Evolutionary conservation across 2,888 invertebrate species (phyloP).

Genomic region (Chromoteleia sp.): DNA sequence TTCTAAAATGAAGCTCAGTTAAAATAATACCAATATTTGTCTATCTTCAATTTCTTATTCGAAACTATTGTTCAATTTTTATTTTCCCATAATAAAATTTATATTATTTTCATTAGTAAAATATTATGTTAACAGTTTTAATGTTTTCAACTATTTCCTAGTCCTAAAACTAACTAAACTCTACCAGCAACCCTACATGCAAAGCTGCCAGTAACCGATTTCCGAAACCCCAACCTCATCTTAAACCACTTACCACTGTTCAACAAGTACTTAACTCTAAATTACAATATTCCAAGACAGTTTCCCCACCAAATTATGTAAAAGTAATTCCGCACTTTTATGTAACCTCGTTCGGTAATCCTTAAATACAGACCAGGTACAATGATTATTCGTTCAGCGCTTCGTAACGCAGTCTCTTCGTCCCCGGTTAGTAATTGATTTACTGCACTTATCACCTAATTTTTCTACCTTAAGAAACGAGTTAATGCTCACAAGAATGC

Average conservation of each 20-base stretch:
- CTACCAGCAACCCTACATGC: neutral
- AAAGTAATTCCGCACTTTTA: slow-evolving; percentile 32
- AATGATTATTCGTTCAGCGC: slow-evolving; percentile 39
- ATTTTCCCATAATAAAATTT: too few species aligned
- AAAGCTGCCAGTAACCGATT: neutral
- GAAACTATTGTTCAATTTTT: too few species aligned
- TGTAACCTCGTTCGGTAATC: slow-evolving; percentile 26
- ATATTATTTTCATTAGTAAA: too few species aligned
- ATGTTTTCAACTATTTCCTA: too few species aligned
- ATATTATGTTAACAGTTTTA: too few species aligned
- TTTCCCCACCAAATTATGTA: slow-evolving; percentile 37
- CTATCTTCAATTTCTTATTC: too few species aligned
- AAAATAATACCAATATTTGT: too few species aligned
- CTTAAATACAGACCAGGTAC: slow-evolving; percentile 53
- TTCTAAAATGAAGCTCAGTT: too few species aligned
- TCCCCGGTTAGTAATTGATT: slow-evolving; percentile 62
- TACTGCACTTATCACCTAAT: slow-evolving; percentile 70
- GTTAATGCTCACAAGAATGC: slow-evolving; percentile 55
- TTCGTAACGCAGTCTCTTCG: slow-evolving; percentile 23
- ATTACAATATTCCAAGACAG: slow-evolving; percentile 29
- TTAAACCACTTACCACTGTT: slow-evolving; percentile 22
- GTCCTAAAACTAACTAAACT: neutral
- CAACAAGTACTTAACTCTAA: slow-evolving; percentile 38
- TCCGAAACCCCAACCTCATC: neutral
- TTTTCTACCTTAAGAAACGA: slow-evolving; percentile 56